Evolutionary conservation across 2,888 invertebrate genomes (phyloP), one percentile per base, ranked within the genome.

Genomic region (Agriotes lineatus): DNA sequence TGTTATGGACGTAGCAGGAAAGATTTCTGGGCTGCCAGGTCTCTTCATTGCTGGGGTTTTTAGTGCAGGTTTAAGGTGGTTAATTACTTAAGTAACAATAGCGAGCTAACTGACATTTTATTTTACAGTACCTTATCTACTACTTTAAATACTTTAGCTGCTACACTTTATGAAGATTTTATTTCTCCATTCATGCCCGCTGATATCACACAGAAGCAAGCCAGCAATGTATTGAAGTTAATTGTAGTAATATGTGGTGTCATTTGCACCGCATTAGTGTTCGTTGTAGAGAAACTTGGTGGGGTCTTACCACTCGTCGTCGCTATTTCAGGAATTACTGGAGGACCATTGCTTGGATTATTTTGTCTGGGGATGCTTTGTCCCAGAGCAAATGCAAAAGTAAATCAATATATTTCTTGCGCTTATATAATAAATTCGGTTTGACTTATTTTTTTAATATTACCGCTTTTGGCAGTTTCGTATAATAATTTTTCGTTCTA

Each of bases 21-120:
- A 87, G 79, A 86, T 91, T 76, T 90, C 90, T n/a, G 93, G 93
- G 0, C 85, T 94, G 54, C 89, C 92, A 18, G 93, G 93, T 2
- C 85, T 93, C 42, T 93, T 94, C 76, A 88, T 93, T 4, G 91
- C 93, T 20, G 90, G 93, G 19, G 86, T 93, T 44, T 92, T 93
- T 74, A 90, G 91, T 78, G 92, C 93, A 0, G 91, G 91, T 0
- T 86, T 93, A 20, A 90, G 88, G 88, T 88, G 79, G 37, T 7
- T 5, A 25, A n/a, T n/a, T n/a, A n/a, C n/a, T n/a, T n/a, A n/a
- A n/a, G n/a, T n/a, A n/a, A n/a, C n/a, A n/a, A n/a, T n/a, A n/a
- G n/a, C n/a, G n/a, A n/a, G n/a, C n/a, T n/a, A n/a, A n/a, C n/a
- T n/a, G 6, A 16, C 12, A 25, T 19, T 50, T 18, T 57, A 9